Evolutionary conservation across 1,140 invertebrate species (phyloP), one percentile per base, ranked within the genome.

Genomic region (Euwallacea similis): DNA sequence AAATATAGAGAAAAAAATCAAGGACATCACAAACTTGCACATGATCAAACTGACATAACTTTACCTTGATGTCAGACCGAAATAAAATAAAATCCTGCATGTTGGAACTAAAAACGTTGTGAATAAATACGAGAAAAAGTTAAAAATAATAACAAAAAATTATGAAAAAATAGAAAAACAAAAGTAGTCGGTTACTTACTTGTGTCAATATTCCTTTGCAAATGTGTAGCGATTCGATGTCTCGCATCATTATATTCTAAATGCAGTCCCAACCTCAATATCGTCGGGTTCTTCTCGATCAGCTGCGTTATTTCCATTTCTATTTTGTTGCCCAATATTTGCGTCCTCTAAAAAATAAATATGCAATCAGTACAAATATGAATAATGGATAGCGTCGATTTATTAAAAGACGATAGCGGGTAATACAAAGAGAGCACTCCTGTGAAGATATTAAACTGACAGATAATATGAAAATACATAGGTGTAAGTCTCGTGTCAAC

Each of bases 241-340:
- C 96, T 89, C 59, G 96, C 95, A 85, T 97, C 95, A 79, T 96
- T 95, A 84, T 95, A 97, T 86, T 98, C 96, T 78, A 98, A 91
- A 85, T 95, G 92, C 76, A 99, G 88, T 65, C 96, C 96, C 72
- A 98, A 88, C 83, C 94, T 88, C 76, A 98, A 86, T 71, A 99
- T 83, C 42, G 93, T 95, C 15, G 92, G 88, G 85, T 98, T 99
- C 80, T 96, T 91, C 83, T 96, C 94, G 69, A 99, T 89, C 74
- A 97, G 84, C 78, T 93, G 89, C 55, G 95, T 96, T 74, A 99
- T 95, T 86, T 97, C 94, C 94, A 97, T 98, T 88, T 99, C 97
- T 75, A 95, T 95, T 86, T 97, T 97, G 84, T 98, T 97, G 76
- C 97, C 96, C 76, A 99, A 87, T 69, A 97, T 91, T 85, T 93